Base-by-base conservation (phyloP, 2,797 vertebrate species). In the Muraenolepis orangiensis region DNA sequence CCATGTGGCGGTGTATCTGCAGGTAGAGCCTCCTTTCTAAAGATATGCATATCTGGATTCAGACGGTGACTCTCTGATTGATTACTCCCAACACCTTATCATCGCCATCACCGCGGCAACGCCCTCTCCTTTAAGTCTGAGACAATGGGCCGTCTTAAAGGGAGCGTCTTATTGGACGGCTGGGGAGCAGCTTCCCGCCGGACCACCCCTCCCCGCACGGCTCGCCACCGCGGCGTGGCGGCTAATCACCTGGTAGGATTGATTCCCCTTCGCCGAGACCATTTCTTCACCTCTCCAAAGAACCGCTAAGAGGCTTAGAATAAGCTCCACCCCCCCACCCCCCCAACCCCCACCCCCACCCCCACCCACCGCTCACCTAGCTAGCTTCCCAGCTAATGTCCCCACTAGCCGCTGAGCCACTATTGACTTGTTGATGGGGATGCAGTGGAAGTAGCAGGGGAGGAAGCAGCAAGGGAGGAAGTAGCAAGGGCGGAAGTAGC, bases 351-450 rank as follows among this genome's bases (percentile, higher is more conserved):
- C 11, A 6, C n/a, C 57, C 23, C 40, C 13, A 20, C 57, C 64
- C 64, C 42, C 18, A 3, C 13, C 12, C 42, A 3, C 18, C 73
- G 85, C 91, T 89, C 91, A 90, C 90, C 89, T 91, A 82, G 82
- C 83, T 82, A 83, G 88, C 88, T 88, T 88, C 82, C 85, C 74
- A 84, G 86, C 86, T 84, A 84, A 89, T 86, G 90, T 91, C 87
- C 84, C 26, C 40, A 80, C 57, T 72, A 86, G 80, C 84, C 71
- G 83, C 71, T 75, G 75, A 86, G 87, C 78, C 81, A 84, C 87
- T 89, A 87, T 89, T 92, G 87, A 93, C 91, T 92, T 92, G 91
- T 93, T 93, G 91, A 91, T 92, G 86, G 89, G 83, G 88, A 89
- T 85, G 89, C 90, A 72, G 42, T 78, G 76, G 78, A 89, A 77